These are phyloP conservation scores for Temnothorax ravouxi DNA, from an alignment of 2,888 invertebrate genomes.

Conservation along the genomic window DNA sequence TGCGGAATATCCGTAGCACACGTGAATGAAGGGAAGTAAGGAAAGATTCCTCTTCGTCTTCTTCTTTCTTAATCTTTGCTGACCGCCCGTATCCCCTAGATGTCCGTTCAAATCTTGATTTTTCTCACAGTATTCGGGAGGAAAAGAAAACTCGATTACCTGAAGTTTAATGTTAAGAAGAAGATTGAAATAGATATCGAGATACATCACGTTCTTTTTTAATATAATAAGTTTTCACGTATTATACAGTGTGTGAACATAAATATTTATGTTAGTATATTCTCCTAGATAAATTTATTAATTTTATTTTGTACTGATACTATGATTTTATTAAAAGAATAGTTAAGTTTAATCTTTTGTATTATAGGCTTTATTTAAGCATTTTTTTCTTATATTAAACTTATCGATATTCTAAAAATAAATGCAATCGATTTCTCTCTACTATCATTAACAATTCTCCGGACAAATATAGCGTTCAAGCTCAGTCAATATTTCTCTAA, in stretches of 20 bases:
- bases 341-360: neutral
- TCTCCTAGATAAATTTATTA: neutral
- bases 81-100: constrained; percentile 51
- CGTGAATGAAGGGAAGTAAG: constrained; percentile 40
- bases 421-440: neutral
- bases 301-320: neutral
- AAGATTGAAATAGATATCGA: constrained; percentile 13
- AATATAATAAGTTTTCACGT: neutral
- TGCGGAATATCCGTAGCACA: constrained; percentile 33
- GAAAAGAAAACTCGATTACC: constrained; percentile 18
- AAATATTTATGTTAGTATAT: constrained; percentile 1
- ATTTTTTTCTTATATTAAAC: constrained; percentile 21
- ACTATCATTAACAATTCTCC: neutral
- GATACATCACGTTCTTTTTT: neutral
- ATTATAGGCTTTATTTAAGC: neutral
- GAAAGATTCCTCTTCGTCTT: constrained; percentile 47
- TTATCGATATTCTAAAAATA: neutral
- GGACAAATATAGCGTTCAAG: neutral
- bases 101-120: constrained; percentile 32
- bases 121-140: constrained; percentile 3
- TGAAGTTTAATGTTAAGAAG: constrained; percentile 17
- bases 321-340: neutral
- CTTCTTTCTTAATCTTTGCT: constrained; percentile 49
- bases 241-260: neutral
- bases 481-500: neutral